Percentiles rank a stretch among this genome's conserved stretches.
phyloP scores from a whole-genome alignment of 2,797 vertebrate genomes.

The Triplophysa yarkandensis region DNA sequence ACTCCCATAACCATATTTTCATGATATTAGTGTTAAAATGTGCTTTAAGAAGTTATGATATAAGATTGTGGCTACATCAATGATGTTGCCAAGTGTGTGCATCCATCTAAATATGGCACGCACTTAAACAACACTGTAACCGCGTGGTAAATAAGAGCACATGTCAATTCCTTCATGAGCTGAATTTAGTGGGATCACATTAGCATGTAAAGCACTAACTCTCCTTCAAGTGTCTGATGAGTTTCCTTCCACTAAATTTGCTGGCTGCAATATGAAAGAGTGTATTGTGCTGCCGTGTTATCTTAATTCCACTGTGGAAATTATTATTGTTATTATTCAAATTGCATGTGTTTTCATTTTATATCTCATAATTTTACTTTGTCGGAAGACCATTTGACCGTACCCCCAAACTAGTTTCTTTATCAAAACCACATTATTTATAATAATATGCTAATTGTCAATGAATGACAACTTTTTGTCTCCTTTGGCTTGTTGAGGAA shows the following conservation, averaged over 20 bases:
- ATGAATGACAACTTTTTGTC: not conserved
- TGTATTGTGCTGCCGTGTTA: slow-evolving; percentile 38
- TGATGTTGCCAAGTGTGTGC: not conserved
- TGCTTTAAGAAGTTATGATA: not conserved
- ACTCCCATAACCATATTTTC: not conserved
- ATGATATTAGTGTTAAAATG: not conserved
- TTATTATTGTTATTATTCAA: slow-evolving; percentile 42
- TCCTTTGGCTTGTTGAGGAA: not conserved
- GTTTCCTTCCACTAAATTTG: slow-evolving; percentile 36
- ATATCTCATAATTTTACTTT: slow-evolving; percentile 35
- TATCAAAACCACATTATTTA: not conserved
- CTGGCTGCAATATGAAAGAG: slow-evolving; percentile 31
- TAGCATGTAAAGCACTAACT: slow-evolving; percentile 41
- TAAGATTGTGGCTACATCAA: not conserved
- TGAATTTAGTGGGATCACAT: slow-evolving; percentile 31
- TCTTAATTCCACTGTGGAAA: slow-evolving; percentile 37
- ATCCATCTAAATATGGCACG: no score
- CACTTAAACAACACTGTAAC: not conserved
- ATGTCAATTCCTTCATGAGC: slow-evolving; percentile 24
- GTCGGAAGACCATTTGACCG: not conserved
- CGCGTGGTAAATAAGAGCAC: slow-evolving; percentile 18
- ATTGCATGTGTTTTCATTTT: slow-evolving; percentile 38
- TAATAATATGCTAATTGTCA: not conserved
- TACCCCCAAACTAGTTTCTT: slow-evolving; percentile 13
- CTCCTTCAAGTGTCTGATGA: slow-evolving; percentile 34